These are phyloP conservation scores for Gerris lacustris DNA, from an alignment of 2,888 invertebrate genomes.

Conservation along the genomic window DNA sequence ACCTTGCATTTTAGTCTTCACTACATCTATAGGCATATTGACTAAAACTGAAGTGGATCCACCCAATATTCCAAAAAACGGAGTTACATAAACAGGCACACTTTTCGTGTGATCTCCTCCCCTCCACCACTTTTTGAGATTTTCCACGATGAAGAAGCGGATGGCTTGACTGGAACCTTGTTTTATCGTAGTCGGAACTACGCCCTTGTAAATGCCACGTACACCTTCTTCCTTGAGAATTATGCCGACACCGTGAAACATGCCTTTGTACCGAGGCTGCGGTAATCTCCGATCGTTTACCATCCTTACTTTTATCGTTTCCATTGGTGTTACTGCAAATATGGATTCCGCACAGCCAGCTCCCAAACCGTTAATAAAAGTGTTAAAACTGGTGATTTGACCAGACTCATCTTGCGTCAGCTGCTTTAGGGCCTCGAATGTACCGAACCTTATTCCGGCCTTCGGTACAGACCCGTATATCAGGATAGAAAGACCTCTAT, in stretches of 20 bases:
- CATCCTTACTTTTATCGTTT: slow-evolving; percentile 97
- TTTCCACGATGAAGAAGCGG: slow-evolving; percentile 93
- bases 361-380: slow-evolving; percentile 83
- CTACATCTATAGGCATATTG: slow-evolving; percentile 96
- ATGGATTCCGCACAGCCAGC: slow-evolving; percentile 92
- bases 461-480: slow-evolving; percentile 97
- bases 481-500: slow-evolving; percentile 87
- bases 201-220: slow-evolving; percentile 82
- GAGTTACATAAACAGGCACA: slow-evolving; percentile 77
- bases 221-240: slow-evolving; percentile 71
- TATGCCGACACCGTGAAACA: slow-evolving; percentile 81
- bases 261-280: slow-evolving; percentile 82
- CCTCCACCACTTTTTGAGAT: slow-evolving; percentile 78
- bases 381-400: slow-evolving; percentile 58
- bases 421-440: slow-evolving; percentile 84
- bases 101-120: slow-evolving; percentile 69
- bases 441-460: slow-evolving; percentile 90
- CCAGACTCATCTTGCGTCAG: slow-evolving; percentile 63
- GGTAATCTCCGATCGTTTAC: slow-evolving; percentile 90
- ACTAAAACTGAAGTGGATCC: slow-evolving; percentile 95
- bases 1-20: slow-evolving; percentile 95
- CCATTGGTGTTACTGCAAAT: slow-evolving; percentile 97
- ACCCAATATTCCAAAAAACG: slow-evolving; percentile 81
- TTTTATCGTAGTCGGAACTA: slow-evolving; percentile 89
- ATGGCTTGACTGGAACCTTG: slow-evolving; percentile 98